Conservation (phyloP, 2,888 invertebrate genomes). For the Drosophila ezoana region DNA sequence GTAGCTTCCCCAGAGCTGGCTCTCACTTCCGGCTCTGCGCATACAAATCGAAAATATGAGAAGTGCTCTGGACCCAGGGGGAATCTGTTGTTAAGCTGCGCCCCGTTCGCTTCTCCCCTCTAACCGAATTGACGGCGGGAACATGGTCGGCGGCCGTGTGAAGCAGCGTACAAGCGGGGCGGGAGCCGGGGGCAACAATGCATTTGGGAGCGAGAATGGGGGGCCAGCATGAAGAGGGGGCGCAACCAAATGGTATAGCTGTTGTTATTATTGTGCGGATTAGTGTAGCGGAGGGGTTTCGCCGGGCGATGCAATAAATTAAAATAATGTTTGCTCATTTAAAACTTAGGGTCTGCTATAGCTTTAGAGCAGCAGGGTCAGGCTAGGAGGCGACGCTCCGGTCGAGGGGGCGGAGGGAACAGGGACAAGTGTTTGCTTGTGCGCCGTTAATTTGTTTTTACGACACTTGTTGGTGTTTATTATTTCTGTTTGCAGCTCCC, state of each 20-base stretch:
- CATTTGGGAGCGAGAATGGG: slow-evolving; percentile 15
- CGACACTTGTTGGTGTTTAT: slow-evolving; percentile 72
- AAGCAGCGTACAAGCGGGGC: slow-evolving; percentile 9
- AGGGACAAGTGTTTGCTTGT: slow-evolving; percentile 67
- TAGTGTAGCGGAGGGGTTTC: slow-evolving; percentile 39
- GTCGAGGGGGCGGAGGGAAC: background rate
- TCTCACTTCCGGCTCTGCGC: background rate
- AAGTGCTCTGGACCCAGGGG: slow-evolving; percentile 36
- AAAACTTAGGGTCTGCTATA: slow-evolving; percentile 56
- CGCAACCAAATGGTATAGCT: slow-evolving; percentile 33
- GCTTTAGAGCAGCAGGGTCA: slow-evolving; percentile 5
- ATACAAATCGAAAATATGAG: slow-evolving; percentile 52
- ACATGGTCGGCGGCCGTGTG: slow-evolving; percentile 21
- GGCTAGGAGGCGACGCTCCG: background rate
- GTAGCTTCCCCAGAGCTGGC: background rate
- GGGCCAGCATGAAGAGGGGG: background rate
- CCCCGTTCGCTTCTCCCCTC: slow-evolving; percentile 6
- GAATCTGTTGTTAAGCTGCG: slow-evolving; percentile 38
- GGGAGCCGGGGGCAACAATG: slow-evolving; percentile 27
- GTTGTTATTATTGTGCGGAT: slow-evolving; percentile 46
- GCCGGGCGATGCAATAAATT: slow-evolving; percentile 64
- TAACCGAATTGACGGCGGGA: background rate
- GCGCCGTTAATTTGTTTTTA: slow-evolving; percentile 72
- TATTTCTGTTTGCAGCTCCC: slow-evolving; percentile 69
- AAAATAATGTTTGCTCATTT: slow-evolving; percentile 71